Conservation (phyloP, 2,113 vertebrate genomes). For the Callospermophilus lateralis region DNA sequence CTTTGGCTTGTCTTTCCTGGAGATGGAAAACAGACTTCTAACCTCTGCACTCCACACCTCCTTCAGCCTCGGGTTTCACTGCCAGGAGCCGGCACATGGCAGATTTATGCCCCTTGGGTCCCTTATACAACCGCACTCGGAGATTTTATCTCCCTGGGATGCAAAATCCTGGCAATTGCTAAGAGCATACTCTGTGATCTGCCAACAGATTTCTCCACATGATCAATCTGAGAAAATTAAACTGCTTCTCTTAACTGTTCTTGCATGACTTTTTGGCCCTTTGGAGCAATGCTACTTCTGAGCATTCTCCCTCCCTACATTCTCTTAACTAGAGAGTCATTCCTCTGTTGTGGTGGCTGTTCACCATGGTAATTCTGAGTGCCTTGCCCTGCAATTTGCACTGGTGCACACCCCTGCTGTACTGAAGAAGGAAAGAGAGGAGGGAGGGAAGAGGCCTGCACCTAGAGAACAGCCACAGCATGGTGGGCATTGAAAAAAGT, state of each 20-base stretch:
- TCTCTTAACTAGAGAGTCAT: neutral
- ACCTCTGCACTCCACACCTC: neutral
- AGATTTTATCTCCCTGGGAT: constrained; percentile 52
- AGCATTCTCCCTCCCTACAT: accelerated
- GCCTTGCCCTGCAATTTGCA: neutral
- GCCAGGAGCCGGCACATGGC: neutral
- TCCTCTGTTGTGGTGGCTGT: neutral
- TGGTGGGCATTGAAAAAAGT: neutral
- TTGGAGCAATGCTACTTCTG: neutral
- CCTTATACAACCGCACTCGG: neutral
- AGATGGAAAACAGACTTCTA: neutral
- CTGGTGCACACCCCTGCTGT: accelerated
- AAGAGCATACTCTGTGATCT: neutral
- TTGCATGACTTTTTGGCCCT: neutral
- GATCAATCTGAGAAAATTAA: constrained; percentile 63
- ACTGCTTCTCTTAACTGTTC: constrained; percentile 27
- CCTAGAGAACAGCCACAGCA: neutral
- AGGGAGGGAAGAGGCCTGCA: neutral
- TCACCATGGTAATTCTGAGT: neutral
- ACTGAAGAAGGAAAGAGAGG: neutral
- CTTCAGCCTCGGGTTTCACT: neutral
- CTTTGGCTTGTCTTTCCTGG: neutral
- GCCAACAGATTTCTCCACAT: constrained; percentile 41
- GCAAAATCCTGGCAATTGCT: constrained; percentile 9
- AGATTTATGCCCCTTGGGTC: neutral